Evolutionary conservation across 2,113 vertebrate species (phyloP), one percentile per base, ranked within the genome.

Genomic region (Asarcornis scutulata): DNA sequence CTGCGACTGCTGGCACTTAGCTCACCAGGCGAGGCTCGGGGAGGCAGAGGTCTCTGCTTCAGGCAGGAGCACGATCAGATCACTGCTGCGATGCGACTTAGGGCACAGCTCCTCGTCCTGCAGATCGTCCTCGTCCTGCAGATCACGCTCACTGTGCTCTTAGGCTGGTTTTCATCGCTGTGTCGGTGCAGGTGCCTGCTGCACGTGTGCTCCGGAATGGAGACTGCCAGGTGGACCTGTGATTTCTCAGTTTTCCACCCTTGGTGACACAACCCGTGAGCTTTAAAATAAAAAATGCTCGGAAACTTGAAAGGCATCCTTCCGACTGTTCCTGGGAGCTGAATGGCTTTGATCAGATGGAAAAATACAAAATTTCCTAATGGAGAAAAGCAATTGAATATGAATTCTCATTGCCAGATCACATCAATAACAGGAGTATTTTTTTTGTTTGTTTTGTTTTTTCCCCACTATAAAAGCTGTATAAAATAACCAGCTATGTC

Each of bases 181-280:
- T 1, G 14, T 21, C 2, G 7, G 5, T 26, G 13, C 20, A 18
- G 42, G 26, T 66, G 29, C 29, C 38, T 29, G 55, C 22, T 4
- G 3, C 10, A 1, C 14, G 4, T 7, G 36, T 27, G 4, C 3
- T 23, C 2, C 23, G 55, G 22, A 31, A 26, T 5, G 23, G 29
- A 52, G 58, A 63, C 53, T 25, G 79, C n/a, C 27, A 14, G 34
- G 22, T 22, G n/a, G 34, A 67, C 32, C 29, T 0, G 0, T n/a
- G 48, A 38, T 31, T 34, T 88, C 59, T 56, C 7, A 32, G 7
- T 80, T 48, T 48, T 48, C 64, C 20, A 32, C 71, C 71, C 79
- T 53, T 36, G 50, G 42, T 81, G 42, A 3, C 34, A 34, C 79
- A 55, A 53, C 36, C 18, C 34, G 60, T 63, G 23, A 91, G 29